A percentile compares a stretch with the other conserved stretches of the same genome.
phyloP scores from a whole-genome alignment of 2,888 invertebrate genomes.

The Brenthis hecate region DNA sequence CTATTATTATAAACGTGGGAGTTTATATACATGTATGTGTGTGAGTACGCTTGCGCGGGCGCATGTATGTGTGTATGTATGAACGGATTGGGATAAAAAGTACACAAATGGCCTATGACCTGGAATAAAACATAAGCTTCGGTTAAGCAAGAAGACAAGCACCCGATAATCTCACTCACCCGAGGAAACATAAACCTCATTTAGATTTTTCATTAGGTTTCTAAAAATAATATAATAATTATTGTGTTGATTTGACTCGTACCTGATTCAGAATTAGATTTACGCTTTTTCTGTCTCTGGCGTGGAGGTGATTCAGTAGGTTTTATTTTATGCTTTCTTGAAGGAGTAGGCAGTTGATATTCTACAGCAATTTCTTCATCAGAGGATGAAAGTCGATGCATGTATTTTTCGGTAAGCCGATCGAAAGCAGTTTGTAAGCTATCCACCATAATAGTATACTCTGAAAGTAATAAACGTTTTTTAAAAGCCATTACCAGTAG shows the following conservation, averaged over 20 bases:
- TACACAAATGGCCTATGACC: no score
- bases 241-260: not conserved
- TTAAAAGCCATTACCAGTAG: no score
- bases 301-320: slow-evolving; percentile 62
- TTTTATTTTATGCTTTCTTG: slow-evolving; percentile 72
- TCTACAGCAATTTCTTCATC: slow-evolving; percentile 89
- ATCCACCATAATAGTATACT: slow-evolving; percentile 94
- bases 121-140: no score
- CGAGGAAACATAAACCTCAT: not conserved
- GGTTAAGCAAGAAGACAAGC: no score
- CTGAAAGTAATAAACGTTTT: slow-evolving; percentile 66
- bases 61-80: no score
- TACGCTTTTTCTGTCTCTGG: slow-evolving; percentile 69
- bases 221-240: not conserved
- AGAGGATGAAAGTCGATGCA: slow-evolving; percentile 90
- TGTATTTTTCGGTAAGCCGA: slow-evolving; percentile 90
- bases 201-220: not conserved
- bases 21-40: no score
- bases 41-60: no score
- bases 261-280: slow-evolving; percentile 60
- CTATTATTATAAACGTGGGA: no score
- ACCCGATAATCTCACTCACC: no score
- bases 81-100: no score
- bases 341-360: slow-evolving; percentile 80
- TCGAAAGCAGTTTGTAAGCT: slow-evolving; percentile 91